Conservation (phyloP, 1,140 invertebrate genomes). For the Sycophila sp. region DNA sequence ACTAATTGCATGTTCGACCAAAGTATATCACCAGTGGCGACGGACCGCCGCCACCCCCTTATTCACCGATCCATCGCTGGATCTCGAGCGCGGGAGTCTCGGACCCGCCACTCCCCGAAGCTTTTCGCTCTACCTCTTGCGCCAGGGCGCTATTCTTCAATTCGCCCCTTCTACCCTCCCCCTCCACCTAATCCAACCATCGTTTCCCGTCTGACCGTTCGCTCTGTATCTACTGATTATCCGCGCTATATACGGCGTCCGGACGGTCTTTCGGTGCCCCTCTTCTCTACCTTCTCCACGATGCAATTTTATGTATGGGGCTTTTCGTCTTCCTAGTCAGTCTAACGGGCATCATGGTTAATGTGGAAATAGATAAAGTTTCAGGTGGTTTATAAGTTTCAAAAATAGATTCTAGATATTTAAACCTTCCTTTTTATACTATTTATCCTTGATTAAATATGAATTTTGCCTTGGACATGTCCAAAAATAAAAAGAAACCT, state of each 20-base stretch:
- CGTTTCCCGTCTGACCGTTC: background rate
- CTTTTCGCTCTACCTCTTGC: constrained; percentile 1
- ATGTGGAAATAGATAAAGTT: too few species aligned
- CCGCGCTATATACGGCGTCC: background rate
- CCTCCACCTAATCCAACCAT: too few species aligned
- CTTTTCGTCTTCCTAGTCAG: too few species aligned
- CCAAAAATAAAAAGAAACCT: too few species aligned
- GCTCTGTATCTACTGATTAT: constrained; percentile 28
- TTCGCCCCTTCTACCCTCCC: background rate
- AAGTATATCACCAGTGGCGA: constrained; percentile 55
- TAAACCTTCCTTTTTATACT: too few species aligned
- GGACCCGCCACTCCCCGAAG: too few species aligned
- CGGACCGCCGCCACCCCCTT: constrained; percentile 42
- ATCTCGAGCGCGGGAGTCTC: constrained; percentile 39
- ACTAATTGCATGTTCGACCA: constrained; percentile 61
- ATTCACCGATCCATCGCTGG: constrained; percentile 44
- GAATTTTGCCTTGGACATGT: too few species aligned
- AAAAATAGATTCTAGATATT: too few species aligned
- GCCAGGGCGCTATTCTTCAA: constrained; percentile 12
- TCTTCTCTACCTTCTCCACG: background rate
- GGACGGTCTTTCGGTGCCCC: constrained; percentile 28
- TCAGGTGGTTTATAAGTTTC: too few species aligned
- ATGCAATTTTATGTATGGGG: too few species aligned
- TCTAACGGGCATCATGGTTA: too few species aligned
- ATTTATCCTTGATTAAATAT: too few species aligned